Percentiles rank a stretch among this genome's conserved stretches.
Evolutionary conservation across 2,888 invertebrate genomes (phyloP).

Genomic region (Catocala sponsa): DNA sequence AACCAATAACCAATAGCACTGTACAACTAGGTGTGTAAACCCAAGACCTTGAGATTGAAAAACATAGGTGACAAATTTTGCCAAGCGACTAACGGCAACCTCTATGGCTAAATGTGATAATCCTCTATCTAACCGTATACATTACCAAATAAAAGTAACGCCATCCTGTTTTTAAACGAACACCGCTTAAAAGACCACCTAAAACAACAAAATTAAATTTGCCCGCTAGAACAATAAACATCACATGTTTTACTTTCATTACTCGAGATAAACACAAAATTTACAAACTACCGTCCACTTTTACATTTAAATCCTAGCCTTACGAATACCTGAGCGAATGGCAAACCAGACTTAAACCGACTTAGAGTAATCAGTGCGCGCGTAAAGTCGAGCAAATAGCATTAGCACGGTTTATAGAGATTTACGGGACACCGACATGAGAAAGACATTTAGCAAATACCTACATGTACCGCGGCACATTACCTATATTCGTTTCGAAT

Average conservation of each 20-base stretch:
- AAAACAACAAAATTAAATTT: neutral
- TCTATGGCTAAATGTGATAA: too few species aligned
- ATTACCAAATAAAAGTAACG: too few species aligned
- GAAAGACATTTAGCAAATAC: conserved; percentile 66
- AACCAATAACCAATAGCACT: too few species aligned
- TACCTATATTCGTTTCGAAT: conserved; percentile 54
- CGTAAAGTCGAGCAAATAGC: conserved; percentile 67
- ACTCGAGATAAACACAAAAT: neutral
- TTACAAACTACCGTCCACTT: neutral
- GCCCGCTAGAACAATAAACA: neutral
- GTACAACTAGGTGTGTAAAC: too few species aligned
- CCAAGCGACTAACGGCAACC: too few species aligned
- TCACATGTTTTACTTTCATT: conserved; percentile 3
- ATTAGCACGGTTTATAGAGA: conserved; percentile 67
- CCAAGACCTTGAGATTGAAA: too few species aligned
- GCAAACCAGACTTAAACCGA: conserved; percentile 15
- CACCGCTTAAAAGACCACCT: too few species aligned
- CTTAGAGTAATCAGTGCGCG: conserved; percentile 42
- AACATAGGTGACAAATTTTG: too few species aligned
- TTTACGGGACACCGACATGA: conserved; percentile 70
- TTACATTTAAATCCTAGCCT: conserved; percentile 11
- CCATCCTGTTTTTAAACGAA: too few species aligned
- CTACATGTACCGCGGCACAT: conserved; percentile 25
- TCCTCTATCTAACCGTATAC: too few species aligned
- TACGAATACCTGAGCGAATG: conserved; percentile 18